Percentiles rank a stretch among this genome's conserved stretches.
Evolutionary conservation across 1,140 invertebrate genomes (phyloP).

Genomic region (Pteromalus puparum): DNA sequence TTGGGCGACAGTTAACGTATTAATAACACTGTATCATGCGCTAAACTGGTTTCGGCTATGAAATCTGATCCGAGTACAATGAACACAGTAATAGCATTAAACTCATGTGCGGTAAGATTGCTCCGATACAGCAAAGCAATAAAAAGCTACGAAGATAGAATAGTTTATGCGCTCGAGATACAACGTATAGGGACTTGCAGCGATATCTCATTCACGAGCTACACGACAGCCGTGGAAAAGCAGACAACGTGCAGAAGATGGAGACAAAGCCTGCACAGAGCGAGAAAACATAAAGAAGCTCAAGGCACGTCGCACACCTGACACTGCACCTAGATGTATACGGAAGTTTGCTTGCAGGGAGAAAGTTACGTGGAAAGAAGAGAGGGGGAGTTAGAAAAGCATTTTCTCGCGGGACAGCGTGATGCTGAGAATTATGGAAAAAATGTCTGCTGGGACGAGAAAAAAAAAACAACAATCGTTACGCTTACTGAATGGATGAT

Average conservation of each 20-base stretch:
- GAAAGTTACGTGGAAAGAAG: background rate
- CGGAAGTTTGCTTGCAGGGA: background rate
- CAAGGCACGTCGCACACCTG: background rate
- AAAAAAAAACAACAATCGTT: constrained; percentile 11
- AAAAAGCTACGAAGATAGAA: background rate
- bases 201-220: background rate
- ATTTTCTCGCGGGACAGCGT: background rate
- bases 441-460: background rate
- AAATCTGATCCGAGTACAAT: too few species aligned
- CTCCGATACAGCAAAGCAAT: background rate
- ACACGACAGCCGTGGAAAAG: background rate
- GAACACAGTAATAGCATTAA: background rate
- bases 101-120: background rate
- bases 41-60: too few species aligned
- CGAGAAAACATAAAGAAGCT: constrained; percentile 17
- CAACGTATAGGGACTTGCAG: background rate
- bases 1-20: too few species aligned
- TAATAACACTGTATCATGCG: too few species aligned
- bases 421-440: background rate
- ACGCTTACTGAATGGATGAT: background rate
- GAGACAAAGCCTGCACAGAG: background rate
- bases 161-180: background rate
- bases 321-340: background rate
- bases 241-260: background rate
- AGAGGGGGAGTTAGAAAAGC: background rate